Evolutionary conservation across 1,140 invertebrate genomes (phyloP), one percentile per base, ranked within the genome.

Genomic region (Atta cephalotes): DNA sequence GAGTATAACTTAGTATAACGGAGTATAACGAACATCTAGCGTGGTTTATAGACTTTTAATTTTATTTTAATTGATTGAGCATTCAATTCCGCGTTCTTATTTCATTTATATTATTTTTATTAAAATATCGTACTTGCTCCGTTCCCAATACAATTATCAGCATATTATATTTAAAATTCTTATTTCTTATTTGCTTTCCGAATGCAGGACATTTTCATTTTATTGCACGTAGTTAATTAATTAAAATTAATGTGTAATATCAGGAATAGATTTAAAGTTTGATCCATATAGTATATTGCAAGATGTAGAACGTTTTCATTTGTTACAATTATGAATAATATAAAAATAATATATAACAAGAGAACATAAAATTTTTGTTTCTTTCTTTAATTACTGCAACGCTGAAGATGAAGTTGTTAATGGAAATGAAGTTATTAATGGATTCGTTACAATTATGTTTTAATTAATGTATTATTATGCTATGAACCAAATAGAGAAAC

Each of bases 241-340:
- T 9, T 66, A 66, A 66, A 66, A 35, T 9, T 66, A 66, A 66
- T 66, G 63, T 12, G 25, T 39, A 66, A 35, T 9, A 65, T 65
- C 31, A 39, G 35, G 9, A 35, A 10, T 31, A 31, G 18, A 35
- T 45, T 10, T 9, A 45, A 10, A 35, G 0, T 66, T 35, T 66
- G 25, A 3, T 62, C 14, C 14, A 21, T 63, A 18, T 10, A 31
- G 31, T 31, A 4, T 39, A 66, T 7, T 35, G 9, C 18, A 35
- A 7, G 31, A 66, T 35, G 63, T 9, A 3, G 7, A 66, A 35
- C 12, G 16, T 9, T 66, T 66, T 16, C 9, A 66, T 66, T 66
- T n/a, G 18, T 63, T 31, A 63, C 7, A 5, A 16, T 63, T 10
- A 60, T 60, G 9, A 21, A 21, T 10, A 7, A 35, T n/a, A 63